Evolutionary conservation across 2,113 vertebrate genomes (phyloP), one percentile per base, ranked within the genome.

Genomic region (Tragelaphus scriptus): DNA sequence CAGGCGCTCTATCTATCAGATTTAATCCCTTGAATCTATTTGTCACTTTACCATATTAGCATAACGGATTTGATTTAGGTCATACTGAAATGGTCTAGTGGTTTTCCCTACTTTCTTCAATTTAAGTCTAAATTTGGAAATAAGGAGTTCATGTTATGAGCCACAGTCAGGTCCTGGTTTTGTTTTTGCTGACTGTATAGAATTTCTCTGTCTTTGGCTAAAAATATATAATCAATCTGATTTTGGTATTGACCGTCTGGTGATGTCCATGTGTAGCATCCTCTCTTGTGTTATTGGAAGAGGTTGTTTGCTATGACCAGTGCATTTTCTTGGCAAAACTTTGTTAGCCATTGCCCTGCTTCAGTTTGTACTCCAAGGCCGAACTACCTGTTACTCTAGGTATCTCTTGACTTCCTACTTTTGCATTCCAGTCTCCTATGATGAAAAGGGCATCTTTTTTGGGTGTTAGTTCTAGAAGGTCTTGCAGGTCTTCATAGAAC

Each of bases 241-340:
- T 40, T 71, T 71, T 1, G 0, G 19, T 71, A 36, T 71, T 71
- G 19, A 71, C 10, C 0, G 0, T 71, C 68, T 40, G 5, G 19
- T 23, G n/a, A 71, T 40, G n/a, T 71, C 19, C 10, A 23, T 23
- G 19, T 71, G 68, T 71, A 71, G n/a, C 19, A 23, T 71, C 9
- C 11, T 71, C 68, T 71, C 68, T 40, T 71, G n/a, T 71, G 11
- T 71, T 71, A 5, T 36, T 71, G 65, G 65, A 36, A 36, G 17
- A 71, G n/a, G 19, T 4, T 36, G 65, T 40, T 71, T 40, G 19
- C 68, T 23, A 23, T n/a, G 68, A 71, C n/a, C n/a, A 40, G 10
- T 71, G 21, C 2, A 6, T 71, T 71, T 19, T 71, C 19, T 71
- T 71, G 68, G 9, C 68, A 40, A 40, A 71, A 71, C n/a, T 71